A percentile compares a stretch with the other conserved stretches of the same genome.
Evolutionary conservation across 1,140 invertebrate species (phyloP).

Genomic region (Drosophila asahinai): DNA sequence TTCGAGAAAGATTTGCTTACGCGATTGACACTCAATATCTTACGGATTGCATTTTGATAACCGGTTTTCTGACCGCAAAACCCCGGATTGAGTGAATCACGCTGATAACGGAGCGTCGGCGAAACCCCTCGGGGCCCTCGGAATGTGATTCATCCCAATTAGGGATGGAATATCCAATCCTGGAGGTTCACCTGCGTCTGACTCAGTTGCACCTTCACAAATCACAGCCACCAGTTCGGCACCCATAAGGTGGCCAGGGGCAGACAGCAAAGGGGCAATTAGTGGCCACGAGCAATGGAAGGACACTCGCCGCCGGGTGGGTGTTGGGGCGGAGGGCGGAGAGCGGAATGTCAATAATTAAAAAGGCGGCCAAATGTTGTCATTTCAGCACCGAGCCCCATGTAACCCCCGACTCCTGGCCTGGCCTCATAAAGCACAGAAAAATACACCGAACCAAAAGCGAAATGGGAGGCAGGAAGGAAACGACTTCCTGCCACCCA

Average conservation of each 20-base stretch:
- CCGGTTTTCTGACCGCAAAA: slow-evolving; percentile 45
- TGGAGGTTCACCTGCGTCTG: slow-evolving; percentile 24
- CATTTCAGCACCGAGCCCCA: slow-evolving; percentile 58
- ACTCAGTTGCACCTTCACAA: slow-evolving; percentile 41
- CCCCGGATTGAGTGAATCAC: slow-evolving; percentile 40
- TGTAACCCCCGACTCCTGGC: slow-evolving; percentile 18
- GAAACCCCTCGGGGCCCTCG: slow-evolving; percentile 9
- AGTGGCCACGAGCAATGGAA: slow-evolving; percentile 50
- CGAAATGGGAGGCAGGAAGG: slow-evolving; percentile 37
- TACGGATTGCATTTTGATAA: slow-evolving; percentile 38
- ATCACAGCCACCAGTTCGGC: slow-evolving; percentile 20
- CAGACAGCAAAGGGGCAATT: slow-evolving; percentile 43
- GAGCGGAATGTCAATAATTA: slow-evolving; percentile 76
- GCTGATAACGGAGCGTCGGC: slow-evolving; percentile 17
- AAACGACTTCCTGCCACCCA: slow-evolving; percentile 57
- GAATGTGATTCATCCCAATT: slow-evolving; percentile 32
- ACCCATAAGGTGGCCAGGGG: not conserved
- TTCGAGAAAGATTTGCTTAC: slow-evolving; percentile 45
- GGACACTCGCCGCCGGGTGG: slow-evolving; percentile 12
- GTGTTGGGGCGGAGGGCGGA: not conserved
- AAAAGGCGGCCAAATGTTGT: slow-evolving; percentile 81
- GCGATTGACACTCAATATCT: slow-evolving; percentile 28
- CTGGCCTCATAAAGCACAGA: slow-evolving; percentile 21
- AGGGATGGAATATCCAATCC: slow-evolving; percentile 14
- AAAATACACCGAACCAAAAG: slow-evolving; percentile 16